Conservation (phyloP, 2,888 invertebrate species). For the Craniophora ligustri region DNA sequence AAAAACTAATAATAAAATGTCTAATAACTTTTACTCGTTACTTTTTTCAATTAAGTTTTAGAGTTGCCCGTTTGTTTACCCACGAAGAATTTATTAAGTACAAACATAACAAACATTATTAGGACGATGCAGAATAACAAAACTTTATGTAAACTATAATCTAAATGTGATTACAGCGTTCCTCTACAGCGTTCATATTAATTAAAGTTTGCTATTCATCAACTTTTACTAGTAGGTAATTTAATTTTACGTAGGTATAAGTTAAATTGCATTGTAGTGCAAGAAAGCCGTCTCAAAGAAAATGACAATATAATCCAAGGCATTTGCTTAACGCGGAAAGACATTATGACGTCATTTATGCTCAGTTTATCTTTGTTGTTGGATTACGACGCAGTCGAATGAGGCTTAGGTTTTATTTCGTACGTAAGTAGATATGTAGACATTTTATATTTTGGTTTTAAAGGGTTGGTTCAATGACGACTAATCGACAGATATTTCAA, state of each 20-base stretch:
- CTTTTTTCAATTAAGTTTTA: too few species aligned
- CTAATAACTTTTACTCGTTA: too few species aligned
- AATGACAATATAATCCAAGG: constrained; percentile 43
- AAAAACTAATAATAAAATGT: too few species aligned
- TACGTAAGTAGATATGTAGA: constrained; percentile 31
- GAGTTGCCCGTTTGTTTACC: too few species aligned
- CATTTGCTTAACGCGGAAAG: constrained; percentile 43
- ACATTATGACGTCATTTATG: constrained; percentile 39
- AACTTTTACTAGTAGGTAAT: constrained; percentile 5
- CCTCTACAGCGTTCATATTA: not conserved
- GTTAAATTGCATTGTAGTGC: constrained; percentile 37
- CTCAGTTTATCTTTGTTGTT: constrained; percentile 50
- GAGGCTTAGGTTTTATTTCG: constrained; percentile 38
- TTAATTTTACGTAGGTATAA: constrained; percentile 19
- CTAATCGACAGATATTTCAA: constrained; percentile 10
- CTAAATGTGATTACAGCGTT: not conserved
- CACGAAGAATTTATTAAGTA: too few species aligned
- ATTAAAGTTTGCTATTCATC: constrained; percentile 9
- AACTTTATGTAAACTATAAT: not conserved
- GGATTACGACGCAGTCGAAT: constrained; percentile 36
- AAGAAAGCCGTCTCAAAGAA: constrained; percentile 44
- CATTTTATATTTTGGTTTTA: constrained; percentile 29
- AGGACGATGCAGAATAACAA: not conserved
- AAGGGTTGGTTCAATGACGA: constrained; percentile 28
- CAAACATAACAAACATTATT: not conserved